Conservation (phyloP, 2,888 invertebrate genomes). For the Drosophila affinis region DNA sequence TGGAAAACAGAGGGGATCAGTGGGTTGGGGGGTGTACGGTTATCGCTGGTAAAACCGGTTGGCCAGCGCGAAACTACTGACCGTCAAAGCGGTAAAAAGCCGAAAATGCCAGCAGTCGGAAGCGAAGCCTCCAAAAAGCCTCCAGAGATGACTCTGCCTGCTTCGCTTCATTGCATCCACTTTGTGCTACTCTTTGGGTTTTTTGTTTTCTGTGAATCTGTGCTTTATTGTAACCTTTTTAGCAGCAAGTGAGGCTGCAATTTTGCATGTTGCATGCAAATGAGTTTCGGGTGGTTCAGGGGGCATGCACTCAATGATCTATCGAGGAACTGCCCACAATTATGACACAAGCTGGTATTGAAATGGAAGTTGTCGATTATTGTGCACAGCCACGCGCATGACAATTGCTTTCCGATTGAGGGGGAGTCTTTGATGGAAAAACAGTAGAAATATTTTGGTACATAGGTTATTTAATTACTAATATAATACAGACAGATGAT, state of each 20-base stretch:
- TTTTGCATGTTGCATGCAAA: conserved; percentile 46
- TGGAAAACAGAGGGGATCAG: background rate
- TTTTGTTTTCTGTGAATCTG: conserved; percentile 12
- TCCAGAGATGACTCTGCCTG: conserved; percentile 3
- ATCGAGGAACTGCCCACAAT: conserved; percentile 33
- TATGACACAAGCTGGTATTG: conserved; percentile 38
- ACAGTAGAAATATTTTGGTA: background rate
- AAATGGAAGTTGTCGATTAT: conserved; percentile 27
- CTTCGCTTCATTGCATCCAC: conserved; percentile 56
- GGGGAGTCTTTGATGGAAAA: background rate
- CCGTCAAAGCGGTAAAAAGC: conserved; percentile 47
- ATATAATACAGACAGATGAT: background rate
- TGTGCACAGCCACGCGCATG: no score
- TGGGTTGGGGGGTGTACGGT: conserved; percentile 1
- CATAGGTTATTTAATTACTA: background rate
- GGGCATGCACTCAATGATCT: conserved; percentile 25
- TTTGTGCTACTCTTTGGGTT: conserved; percentile 26
- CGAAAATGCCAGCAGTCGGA: conserved; percentile 6
- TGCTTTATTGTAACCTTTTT: conserved; percentile 23
- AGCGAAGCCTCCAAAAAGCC: conserved; percentile 5
- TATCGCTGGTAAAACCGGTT: conserved; percentile 60
- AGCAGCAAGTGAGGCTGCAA: conserved; percentile 11
- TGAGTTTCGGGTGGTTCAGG: conserved; percentile 29
- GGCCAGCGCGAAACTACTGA: conserved; percentile 48
- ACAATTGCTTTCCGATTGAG: background rate